Evolutionary conservation across 1,140 invertebrate species (phyloP), one percentile per base, ranked within the genome.

Genomic region (Littorina saxatilis): DNA sequence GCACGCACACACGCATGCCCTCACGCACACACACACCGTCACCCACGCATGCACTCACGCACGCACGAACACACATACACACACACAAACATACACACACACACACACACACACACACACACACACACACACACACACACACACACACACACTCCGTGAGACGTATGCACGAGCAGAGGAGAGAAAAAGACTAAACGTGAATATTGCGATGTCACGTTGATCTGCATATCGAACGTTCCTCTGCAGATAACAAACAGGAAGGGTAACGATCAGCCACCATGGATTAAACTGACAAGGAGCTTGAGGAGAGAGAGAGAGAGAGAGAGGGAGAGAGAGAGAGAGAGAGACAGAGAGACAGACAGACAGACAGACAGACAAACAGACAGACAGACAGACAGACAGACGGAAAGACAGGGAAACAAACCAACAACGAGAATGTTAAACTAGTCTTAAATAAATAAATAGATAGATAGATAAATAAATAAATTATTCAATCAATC

Each of bases 291-390:
- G 17, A 17, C 43, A 47, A 17, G 43, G 43, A n/a, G n/a, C n/a
- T n/a, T n/a, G n/a, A n/a, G 43, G 43, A 17, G 43, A 47, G 43
- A 47, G 43, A 47, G 43, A 47, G 17, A 47, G 43, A 47, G 43
- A 47, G 43, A 47, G 17, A 17, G 17, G 43, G 17, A 47, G 43
- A 47, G 43, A 47, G 43, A 47, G 43, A 47, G 43, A 47, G 43
- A 47, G 43, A 47, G 43, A 47, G 43, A 47, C 7, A 47, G 43
- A 47, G 43, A 47, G 43, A 47, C 7, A 47, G 43, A 61, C 7
- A 61, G 27, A 61, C 58, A 61, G 27, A 61, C 58, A 61, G 27
- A 61, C 58, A 61, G 27, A 61, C 58, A 61, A 23, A 61, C 58
- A 61, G 27, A 61, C 58, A 61, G 27, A 61, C 23, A 61, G 27